A percentile compares a stretch with the other conserved stretches of the same genome.
Evolutionary conservation across 1,140 invertebrate genomes (phyloP).

Genomic region (Dinoponera quadriceps): DNA sequence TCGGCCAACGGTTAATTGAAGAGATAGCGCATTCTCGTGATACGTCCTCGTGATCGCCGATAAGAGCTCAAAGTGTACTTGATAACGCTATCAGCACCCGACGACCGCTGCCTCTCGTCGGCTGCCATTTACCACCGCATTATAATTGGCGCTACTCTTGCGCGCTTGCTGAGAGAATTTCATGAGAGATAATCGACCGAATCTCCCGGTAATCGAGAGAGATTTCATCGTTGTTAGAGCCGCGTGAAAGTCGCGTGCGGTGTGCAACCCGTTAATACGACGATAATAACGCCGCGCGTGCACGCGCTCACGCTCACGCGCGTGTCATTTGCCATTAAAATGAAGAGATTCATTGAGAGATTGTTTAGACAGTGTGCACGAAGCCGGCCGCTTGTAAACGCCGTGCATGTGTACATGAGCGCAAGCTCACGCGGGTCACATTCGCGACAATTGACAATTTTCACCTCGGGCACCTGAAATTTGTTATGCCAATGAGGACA

Average conservation of each 20-base stretch:
- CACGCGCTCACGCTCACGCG: neutral
- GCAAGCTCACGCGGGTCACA: slow-evolving; percentile 33
- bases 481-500: slow-evolving; percentile 61
- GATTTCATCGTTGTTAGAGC: slow-evolving; percentile 13
- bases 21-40: slow-evolving; percentile 21
- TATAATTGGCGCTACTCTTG: neutral
- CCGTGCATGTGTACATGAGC: no score
- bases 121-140: neutral
- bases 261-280: slow-evolving; percentile 6
- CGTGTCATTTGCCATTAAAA: slow-evolving; percentile 52
- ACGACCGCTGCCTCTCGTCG: neutral
- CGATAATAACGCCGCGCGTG: no score
- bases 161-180: neutral
- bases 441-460: slow-evolving; percentile 57
- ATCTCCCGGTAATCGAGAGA: neutral
- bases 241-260: slow-evolving; percentile 1
- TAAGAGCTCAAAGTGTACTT: slow-evolving; percentile 23
- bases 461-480: slow-evolving; percentile 56
- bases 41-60: neutral
- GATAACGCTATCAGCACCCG: slow-evolving; percentile 31
- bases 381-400: slow-evolving; percentile 30
- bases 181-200: neutral
- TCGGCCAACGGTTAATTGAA: slow-evolving; percentile 32
- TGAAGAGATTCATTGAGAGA: slow-evolving; percentile 47
- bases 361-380: slow-evolving; percentile 24